Conservation (phyloP, 2,797 vertebrate genomes). For the Brotula barbata region DNA sequence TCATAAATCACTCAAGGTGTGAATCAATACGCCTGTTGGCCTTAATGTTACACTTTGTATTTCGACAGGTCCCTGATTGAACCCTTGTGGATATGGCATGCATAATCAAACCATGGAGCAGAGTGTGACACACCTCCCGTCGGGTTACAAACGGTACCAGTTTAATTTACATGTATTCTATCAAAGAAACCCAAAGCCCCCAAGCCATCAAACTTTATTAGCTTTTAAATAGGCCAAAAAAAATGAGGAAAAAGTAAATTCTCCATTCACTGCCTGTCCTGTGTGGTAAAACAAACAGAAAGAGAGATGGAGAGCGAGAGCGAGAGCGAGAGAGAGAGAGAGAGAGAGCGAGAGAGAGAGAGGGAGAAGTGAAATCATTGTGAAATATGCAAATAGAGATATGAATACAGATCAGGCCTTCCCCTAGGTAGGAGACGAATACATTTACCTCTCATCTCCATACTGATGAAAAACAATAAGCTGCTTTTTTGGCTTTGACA, state of each 20-base stretch:
- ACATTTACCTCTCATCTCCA: constrained; percentile 73
- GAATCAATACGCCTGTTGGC: constrained; percentile 24
- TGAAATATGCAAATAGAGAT: constrained; percentile 72
- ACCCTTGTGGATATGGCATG: neutral
- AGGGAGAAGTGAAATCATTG: constrained; percentile 64
- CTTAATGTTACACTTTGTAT: constrained; percentile 28
- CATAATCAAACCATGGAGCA: constrained; percentile 5
- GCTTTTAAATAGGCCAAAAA: constrained; percentile 38
- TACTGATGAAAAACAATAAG: constrained; percentile 66
- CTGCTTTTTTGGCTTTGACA: constrained; percentile 25
- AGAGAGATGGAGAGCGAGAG: constrained; percentile 1
- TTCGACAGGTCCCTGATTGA: constrained; percentile 28
- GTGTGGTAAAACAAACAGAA: constrained; percentile 48
- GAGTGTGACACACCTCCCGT: constrained; percentile 1
- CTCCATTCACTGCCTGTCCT: constrained; percentile 32
- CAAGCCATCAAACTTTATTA: constrained; percentile 45
- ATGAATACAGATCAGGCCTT: constrained; percentile 72
- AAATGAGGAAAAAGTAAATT: constrained; percentile 24
- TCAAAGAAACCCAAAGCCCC: constrained; percentile 32
- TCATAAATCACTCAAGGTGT: constrained; percentile 7
- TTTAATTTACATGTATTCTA: constrained; percentile 48
- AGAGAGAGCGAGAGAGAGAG: constrained; percentile 1
- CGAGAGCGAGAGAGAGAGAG: neutral
- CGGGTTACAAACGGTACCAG: constrained; percentile 23
- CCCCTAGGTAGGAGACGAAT: constrained; percentile 66